Percentiles rank a stretch among this genome's conserved stretches.
phyloP scores from a whole-genome alignment of 2,797 vertebrate species.

The Sebastes alutus region DNA sequence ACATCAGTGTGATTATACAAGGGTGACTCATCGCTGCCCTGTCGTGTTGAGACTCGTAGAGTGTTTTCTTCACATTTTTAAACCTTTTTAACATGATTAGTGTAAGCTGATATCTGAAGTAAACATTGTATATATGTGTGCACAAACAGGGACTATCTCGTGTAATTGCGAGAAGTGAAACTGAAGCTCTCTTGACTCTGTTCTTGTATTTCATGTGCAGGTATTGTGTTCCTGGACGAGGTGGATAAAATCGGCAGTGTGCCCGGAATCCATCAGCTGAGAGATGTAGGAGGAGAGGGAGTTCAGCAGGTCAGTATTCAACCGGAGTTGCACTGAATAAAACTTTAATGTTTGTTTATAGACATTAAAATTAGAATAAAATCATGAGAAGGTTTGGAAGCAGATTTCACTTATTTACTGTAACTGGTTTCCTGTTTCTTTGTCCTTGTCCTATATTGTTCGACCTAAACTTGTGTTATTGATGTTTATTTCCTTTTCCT shows the following conservation, averaged over 20 bases:
- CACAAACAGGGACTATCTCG: neutral
- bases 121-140: neutral
- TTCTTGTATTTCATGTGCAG: constrained; percentile 69
- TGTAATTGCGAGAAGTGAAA: neutral
- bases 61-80: neutral
- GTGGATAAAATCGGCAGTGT: constrained; percentile 99
- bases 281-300: constrained; percentile 98
- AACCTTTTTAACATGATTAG: neutral
- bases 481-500: neutral
- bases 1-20: neutral
- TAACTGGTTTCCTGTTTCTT: neutral
- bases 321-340: neutral
- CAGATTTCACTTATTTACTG: neutral
- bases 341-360: neutral
- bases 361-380: neutral
- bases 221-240: constrained; percentile 99
- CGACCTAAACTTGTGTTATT: neutral
- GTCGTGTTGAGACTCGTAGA: no score
- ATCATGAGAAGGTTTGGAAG: neutral
- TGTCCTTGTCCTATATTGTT: neutral
- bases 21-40: neutral
- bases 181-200: neutral
- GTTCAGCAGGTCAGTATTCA: constrained; percentile 93
- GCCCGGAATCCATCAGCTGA: constrained; percentile 97
- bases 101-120: neutral